Conservation (phyloP, 2,797 vertebrate species). For the Mus minutoides region DNA sequence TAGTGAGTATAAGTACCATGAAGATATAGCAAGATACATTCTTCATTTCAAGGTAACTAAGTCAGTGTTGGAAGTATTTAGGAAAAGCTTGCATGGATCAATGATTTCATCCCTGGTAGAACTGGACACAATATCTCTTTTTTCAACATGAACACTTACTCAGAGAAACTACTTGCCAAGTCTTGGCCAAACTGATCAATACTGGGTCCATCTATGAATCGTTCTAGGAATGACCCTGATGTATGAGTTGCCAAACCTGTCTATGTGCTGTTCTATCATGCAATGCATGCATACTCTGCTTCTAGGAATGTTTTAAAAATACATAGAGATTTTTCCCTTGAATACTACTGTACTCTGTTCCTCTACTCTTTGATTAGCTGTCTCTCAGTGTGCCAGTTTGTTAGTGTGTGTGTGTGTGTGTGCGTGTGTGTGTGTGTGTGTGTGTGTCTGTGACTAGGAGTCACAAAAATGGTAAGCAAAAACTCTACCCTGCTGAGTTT, state of each 20-base stretch:
- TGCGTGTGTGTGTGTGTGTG: neutral
- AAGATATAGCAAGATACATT: conserved; percentile 32
- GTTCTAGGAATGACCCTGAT: neutral
- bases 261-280: neutral
- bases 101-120: conserved; percentile 44
- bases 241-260: neutral
- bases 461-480: neutral
- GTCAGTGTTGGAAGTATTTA: conserved; percentile 51
- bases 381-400: neutral
- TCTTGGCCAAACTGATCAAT: conserved; percentile 33
- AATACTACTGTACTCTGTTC: neutral
- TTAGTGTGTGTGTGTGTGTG: neutral
- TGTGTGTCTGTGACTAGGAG: neutral
- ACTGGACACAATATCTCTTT: neutral
- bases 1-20: conserved; percentile 21
- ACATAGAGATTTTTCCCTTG: neutral
- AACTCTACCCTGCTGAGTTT: neutral
- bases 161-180: conserved; percentile 41
- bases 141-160: conserved; percentile 43
- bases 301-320: neutral
- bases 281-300: neutral
- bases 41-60: conserved; percentile 59
- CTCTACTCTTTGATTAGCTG: neutral
- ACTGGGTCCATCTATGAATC: neutral
- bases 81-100: conserved; percentile 67